phyloP scores from a whole-genome alignment of 2,797 vertebrate genomes.

The Leuciscus waleckii region DNA sequence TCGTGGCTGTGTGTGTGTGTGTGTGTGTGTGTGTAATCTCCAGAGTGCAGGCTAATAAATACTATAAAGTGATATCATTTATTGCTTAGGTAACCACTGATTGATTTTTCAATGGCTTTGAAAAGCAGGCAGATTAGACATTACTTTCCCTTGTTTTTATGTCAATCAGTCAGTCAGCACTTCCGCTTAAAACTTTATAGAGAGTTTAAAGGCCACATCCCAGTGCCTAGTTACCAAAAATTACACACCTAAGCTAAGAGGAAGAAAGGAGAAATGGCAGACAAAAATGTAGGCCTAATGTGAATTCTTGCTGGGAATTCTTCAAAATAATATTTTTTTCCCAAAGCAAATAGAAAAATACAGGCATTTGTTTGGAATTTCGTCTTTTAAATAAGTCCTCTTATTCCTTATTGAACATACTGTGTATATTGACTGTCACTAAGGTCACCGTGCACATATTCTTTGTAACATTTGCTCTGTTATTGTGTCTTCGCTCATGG shows the following conservation, averaged over 20 bases:
- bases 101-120: constrained; percentile 9
- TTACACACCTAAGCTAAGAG: neutral
- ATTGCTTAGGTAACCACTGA: neutral
- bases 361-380: constrained; percentile 2
- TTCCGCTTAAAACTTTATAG: neutral
- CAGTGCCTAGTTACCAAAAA: constrained; percentile 37
- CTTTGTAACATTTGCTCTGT: neutral
- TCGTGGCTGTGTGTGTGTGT: too few relatives aligned
- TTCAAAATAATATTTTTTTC: neutral
- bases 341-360: neutral
- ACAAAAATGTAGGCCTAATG: neutral
- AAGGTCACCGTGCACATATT: neutral
- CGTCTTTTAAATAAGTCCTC: neutral
- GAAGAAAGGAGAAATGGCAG: neutral
- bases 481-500: neutral
- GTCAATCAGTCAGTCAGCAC: constrained; percentile 4
- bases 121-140: neutral
- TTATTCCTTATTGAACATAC: neutral
- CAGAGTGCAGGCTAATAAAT: neutral
- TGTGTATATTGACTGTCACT: neutral
- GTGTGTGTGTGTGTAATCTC: too few relatives aligned
- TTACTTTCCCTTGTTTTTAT: constrained; percentile 4
- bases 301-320: neutral
- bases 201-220: constrained; percentile 30
- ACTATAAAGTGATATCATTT: neutral